Base-by-base conservation (phyloP, 1,140 invertebrate species). In the Onthophagus taurus region DNA sequence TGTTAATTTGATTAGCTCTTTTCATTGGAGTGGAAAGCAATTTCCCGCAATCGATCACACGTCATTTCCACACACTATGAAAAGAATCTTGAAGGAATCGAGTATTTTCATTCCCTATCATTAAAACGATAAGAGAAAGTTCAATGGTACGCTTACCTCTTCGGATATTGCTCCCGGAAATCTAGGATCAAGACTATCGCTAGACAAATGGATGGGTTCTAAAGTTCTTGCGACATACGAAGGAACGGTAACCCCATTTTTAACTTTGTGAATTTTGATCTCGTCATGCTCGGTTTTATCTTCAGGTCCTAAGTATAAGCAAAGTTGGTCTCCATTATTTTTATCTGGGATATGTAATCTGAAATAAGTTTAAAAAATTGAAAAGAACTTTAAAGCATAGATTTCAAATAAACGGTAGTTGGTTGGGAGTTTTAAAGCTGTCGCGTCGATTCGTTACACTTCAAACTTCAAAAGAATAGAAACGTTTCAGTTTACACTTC, bases 161-260 rank as follows among this genome's bases (percentile, higher is more conserved):
- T 39, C 19, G 13, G 24, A 14, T 38, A 45, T 31, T 31, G n/a
- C 36, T 24, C 23, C 44, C 12, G 36, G 29, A 51, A 75, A 76
- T 35, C 72, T 54, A 7, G 64, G 55, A 49, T 70, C 68, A 26
- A 47, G 42, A 35, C 63, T 51, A 50, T 48, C 67, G 50, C 50
- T 70, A 21, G 56, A 74, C 31, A 58, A 54, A 52, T 67, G 68
- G 46, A 67, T 63, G 49, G 53, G 66, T 63, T 69, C 61, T 30
- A 62, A 56, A 14, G 61, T 68, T 43, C 53, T 60, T 1, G 74
- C 72, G 3, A 78, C 76, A 44, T 72, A 72, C 5, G 60, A 56
- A 4, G 75, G 65, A 34, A 76, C 39, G 18, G 39, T 51, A 42
- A 59, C 31, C 17, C 52, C 47, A 47, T 44, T 47, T 43, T 51